Percentiles rank a stretch among this genome's conserved stretches.
Evolutionary conservation across 1,140 invertebrate species (phyloP).

Genomic region (Aleiodes sp.): DNA sequence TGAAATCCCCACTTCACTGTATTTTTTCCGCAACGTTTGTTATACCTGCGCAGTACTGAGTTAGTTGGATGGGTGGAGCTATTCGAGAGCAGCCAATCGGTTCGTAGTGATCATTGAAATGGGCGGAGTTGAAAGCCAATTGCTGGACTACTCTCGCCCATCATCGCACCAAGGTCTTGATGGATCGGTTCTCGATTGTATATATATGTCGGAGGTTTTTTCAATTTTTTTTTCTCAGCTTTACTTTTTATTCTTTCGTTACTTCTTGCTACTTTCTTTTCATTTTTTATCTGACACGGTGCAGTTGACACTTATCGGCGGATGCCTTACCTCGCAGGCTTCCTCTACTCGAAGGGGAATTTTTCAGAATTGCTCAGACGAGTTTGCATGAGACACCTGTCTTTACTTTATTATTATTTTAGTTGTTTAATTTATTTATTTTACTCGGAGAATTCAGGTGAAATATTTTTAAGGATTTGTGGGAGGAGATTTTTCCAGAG

Average conservation of each 20-base stretch:
- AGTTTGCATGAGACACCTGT: slow-evolving; percentile 30
- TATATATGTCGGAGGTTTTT: slow-evolving; percentile 26
- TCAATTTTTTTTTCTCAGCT: slow-evolving; percentile 48
- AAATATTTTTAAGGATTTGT: not conserved
- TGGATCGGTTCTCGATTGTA: slow-evolving; percentile 16
- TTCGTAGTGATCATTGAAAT: not conserved
- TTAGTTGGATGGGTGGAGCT: not conserved
- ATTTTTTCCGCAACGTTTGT: not conserved
- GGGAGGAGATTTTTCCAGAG: too few relatives aligned
- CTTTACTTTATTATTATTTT: slow-evolving; percentile 24
- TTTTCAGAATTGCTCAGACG: slow-evolving; percentile 51
- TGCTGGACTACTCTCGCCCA: not conserved
- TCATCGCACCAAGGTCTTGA: not conserved
- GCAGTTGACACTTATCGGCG: slow-evolving; percentile 65
- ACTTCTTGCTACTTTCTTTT: slow-evolving; percentile 60
- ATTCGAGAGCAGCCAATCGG: not conserved
- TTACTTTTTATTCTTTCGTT: slow-evolving; percentile 63
- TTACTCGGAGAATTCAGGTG: not conserved
- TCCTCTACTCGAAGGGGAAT: too few relatives aligned
- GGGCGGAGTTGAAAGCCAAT: not conserved
- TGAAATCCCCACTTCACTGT: not conserved
- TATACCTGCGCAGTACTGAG: not conserved
- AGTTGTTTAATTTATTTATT: not conserved
- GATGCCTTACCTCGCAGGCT: slow-evolving; percentile 32
- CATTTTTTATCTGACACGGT: slow-evolving; percentile 61